Base-by-base conservation (phyloP, 1,140 invertebrate species). In the Zaprionus ghesquierei region DNA sequence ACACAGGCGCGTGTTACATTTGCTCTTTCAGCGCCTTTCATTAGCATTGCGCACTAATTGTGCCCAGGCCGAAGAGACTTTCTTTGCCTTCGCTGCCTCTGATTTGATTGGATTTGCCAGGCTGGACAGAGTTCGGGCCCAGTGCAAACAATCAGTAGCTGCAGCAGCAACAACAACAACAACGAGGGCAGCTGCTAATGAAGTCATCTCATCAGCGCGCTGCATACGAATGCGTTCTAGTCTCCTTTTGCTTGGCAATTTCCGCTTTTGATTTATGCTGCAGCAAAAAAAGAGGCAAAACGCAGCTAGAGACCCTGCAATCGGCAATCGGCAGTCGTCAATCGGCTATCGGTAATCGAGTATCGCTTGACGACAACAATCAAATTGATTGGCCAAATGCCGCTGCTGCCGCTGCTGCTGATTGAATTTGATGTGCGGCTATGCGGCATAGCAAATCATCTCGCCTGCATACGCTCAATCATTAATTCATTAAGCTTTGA, bases 171-270 rank as follows among this genome's bases (percentile, higher is more conserved):
- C 44, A 13, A 3, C 25, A 25, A 4, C 65, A 20, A 33, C 25
- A 61, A 2, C 50, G 46, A 9, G 35, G 46, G 33, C 68, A 82
- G 71, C 76, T 75, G 79, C 79, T 82, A 82, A 82, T 82, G 79
- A 82, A 82, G 79, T 82, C 79, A 79, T 84, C 80, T 82, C 80
- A 84, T 82, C 80, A 84, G 81, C 81, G 79, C 55, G 56, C 38
- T 69, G 63, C 63, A 72, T 72, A 60, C 69, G 60, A 82, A 81
- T 82, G 79, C 79, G 10, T 33, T 12, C 60, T 82, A 64, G 75
- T 73, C 75, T 20, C 23, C 33, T 13, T 49, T 51, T 15, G 58
- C 41, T 54, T 31, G 64, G 31, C 64, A 69, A 84, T 82, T 82
- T 84, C 80, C 79, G 70, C 66, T 75, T 79, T 79, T 82, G 80